phyloP scores from a whole-genome alignment of 2,113 vertebrate genomes.

The Octodon degus region DNA sequence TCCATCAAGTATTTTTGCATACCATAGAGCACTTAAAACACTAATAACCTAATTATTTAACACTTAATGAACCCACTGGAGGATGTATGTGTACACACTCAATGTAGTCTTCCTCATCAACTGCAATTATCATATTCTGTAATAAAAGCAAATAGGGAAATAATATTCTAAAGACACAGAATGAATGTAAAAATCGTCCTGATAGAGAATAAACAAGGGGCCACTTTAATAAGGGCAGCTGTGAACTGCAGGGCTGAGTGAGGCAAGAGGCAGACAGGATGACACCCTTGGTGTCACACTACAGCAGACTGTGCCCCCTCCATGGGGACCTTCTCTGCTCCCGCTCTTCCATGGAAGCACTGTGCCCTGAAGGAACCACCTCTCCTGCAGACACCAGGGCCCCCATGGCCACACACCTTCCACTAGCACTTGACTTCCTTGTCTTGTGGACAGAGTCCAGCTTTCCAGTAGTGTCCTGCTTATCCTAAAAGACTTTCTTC shows the following conservation, averaged over 20 bases:
- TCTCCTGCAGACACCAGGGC: neutral
- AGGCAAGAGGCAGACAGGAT: neutral
- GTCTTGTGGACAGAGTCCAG: neutral
- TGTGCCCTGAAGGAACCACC: neutral
- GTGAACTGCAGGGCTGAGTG: neutral
- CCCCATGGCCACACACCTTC: too few species aligned
- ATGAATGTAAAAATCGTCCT: neutral
- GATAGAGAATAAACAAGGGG: neutral
- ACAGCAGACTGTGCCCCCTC: neutral
- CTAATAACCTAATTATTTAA: neutral
- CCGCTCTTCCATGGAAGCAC: neutral
- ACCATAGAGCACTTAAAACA: neutral
- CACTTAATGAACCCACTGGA: neutral
- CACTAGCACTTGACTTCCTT: neutral
- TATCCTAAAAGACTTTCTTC: too few species aligned
- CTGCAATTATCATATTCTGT: neutral
- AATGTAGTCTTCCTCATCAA: neutral
- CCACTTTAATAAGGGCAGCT: rapidly evolving
- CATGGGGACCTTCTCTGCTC: too few species aligned
- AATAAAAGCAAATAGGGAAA: slow-evolving; percentile 12
- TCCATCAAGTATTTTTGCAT: neutral
- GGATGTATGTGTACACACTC: neutral
- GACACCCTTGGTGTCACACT: neutral
- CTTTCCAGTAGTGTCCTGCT: neutral
- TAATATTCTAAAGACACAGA: neutral